These are phyloP conservation scores for Caenorhabditis auriculariae DNA, from an alignment of 2,888 invertebrate genomes.

Conservation along the genomic window DNA sequence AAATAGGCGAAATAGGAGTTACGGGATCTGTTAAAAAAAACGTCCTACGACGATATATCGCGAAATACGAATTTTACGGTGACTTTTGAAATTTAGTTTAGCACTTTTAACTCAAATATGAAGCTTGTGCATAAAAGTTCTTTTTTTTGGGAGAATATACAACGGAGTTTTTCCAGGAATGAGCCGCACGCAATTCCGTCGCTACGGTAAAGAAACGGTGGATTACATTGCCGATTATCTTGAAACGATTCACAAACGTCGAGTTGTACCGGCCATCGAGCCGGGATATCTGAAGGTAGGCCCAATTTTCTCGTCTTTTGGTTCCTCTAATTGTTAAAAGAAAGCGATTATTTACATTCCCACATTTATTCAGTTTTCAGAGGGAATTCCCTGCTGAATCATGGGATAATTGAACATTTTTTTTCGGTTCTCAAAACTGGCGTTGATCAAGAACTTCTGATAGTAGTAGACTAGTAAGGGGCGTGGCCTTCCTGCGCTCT, in stretches of 20 bases:
- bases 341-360: neutral
- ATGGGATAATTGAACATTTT: neutral
- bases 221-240: constrained; percentile 89
- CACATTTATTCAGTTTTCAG: too few species aligned
- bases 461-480: too few species aligned
- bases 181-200: constrained; percentile 56
- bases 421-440: neutral
- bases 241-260: constrained; percentile 79
- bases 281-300: constrained; percentile 80
- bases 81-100: too few species aligned
- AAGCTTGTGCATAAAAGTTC: too few species aligned
- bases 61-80: too few species aligned
- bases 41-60: too few species aligned
- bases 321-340: neutral
- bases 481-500: neutral
- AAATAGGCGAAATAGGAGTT: too few species aligned
- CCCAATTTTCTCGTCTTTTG: neutral
- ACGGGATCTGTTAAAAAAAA: too few species aligned
- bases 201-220: constrained; percentile 77
- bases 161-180: constrained; percentile 32
- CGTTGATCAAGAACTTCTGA: neutral
- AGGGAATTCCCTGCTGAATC: too few species aligned
- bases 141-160: too few species aligned
- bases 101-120: too few species aligned
- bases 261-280: constrained; percentile 81